phyloP scores from a whole-genome alignment of 2,888 invertebrate species.

The Trichogramma dendrolimi region DNA sequence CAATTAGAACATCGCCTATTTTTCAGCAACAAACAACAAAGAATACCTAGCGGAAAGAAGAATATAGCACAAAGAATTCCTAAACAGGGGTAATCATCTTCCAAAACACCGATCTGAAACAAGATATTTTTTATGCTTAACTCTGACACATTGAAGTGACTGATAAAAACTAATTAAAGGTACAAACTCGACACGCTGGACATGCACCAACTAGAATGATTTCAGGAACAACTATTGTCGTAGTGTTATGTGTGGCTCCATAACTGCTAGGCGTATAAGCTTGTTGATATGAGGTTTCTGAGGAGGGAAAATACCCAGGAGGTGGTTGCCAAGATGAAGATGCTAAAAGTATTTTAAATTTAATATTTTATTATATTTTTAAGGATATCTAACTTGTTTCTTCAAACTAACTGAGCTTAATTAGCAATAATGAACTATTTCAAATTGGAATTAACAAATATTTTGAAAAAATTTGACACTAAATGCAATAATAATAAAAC shows the following conservation, averaged over 20 bases:
- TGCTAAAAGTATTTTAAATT: constrained; percentile 8
- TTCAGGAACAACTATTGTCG: constrained; percentile 66
- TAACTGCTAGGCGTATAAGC: constrained; percentile 44
- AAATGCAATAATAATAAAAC: no score
- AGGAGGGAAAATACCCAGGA: constrained; percentile 58
- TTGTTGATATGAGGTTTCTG: constrained; percentile 32
- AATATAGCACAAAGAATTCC: constrained; percentile 80
- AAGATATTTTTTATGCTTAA: neutral
- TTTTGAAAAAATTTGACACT: no score
- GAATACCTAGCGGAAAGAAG: constrained; percentile 81
- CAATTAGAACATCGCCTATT: constrained; percentile 84
- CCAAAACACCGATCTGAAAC: constrained; percentile 69
- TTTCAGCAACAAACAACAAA: constrained; percentile 80
- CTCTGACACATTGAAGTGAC: neutral
- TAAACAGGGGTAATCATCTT: constrained; percentile 81
- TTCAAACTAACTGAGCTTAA: no score
- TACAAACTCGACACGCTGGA: constrained; percentile 74
- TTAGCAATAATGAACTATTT: no score
- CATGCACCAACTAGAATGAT: constrained; percentile 83
- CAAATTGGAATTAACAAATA: no score
- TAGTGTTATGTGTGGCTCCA: constrained; percentile 55
- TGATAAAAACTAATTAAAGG: neutral
- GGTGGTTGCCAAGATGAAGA: constrained; percentile 53
- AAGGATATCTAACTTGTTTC: no score
- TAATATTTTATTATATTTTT: constrained; percentile 38